phyloP scores from a whole-genome alignment of 2,888 invertebrate species.

The Dichetophora obliterata region DNA sequence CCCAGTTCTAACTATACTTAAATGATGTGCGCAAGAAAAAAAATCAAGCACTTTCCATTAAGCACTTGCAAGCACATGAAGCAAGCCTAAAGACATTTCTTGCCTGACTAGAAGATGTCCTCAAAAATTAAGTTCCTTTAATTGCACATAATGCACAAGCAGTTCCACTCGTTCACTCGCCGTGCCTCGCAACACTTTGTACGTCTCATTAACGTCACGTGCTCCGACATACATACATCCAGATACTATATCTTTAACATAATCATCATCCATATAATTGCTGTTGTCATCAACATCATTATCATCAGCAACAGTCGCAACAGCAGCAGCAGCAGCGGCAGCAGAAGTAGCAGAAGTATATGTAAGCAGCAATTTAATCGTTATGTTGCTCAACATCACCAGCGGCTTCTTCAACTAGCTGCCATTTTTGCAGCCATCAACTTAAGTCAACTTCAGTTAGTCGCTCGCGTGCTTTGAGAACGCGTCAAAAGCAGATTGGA shows the following conservation, averaged over 20 bases:
- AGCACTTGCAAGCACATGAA: too few relatives aligned
- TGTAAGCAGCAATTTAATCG: not conserved
- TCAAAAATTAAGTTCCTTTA: constrained; percentile 16
- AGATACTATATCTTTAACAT: not conserved
- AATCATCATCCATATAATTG: constrained; percentile 1
- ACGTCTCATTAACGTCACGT: constrained; percentile 29
- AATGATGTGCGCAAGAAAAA: too few relatives aligned
- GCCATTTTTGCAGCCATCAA: constrained; percentile 29
- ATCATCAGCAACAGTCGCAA: not conserved
- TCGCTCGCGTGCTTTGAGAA: not conserved
- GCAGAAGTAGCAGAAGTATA: not conserved
- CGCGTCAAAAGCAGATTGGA: not conserved
- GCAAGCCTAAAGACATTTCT: constrained; percentile 1
- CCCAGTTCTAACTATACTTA: not conserved
- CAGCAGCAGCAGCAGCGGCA: too few relatives aligned
- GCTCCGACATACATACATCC: not conserved
- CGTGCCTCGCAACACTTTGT: not conserved
- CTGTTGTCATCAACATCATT: constrained; percentile 10
- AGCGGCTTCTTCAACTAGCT: not conserved
- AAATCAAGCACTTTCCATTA: too few relatives aligned
- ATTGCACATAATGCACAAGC: constrained; percentile 12
- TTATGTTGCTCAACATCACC: not conserved
- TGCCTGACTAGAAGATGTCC: constrained; percentile 14
- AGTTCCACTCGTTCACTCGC: not conserved
- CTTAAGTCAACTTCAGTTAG: constrained; percentile 22